Percentiles rank a stretch among this genome's conserved stretches.
Conservation (phyloP, 2,113 vertebrate species). For the Scatophagus argus region DNA sequence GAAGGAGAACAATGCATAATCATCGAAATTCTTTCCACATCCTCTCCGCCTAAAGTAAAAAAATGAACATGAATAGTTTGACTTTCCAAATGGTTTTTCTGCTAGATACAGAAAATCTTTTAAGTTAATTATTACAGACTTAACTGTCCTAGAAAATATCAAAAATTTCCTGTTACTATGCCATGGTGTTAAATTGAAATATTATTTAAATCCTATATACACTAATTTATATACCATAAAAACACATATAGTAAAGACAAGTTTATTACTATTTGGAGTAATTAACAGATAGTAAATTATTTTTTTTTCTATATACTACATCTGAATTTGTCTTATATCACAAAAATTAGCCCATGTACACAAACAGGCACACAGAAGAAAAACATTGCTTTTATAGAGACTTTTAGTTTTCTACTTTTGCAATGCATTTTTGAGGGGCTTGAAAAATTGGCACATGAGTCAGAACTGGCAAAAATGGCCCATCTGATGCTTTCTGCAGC, state of each 20-base stretch:
- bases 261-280: no score
- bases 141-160: not conserved
- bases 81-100: not conserved
- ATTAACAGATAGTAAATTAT: no score
- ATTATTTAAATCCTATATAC: not conserved
- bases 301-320: not conserved
- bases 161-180: not conserved
- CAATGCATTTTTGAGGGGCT: no score
- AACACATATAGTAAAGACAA: not conserved
- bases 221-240: not conserved
- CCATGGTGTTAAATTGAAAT: not conserved
- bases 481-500: no score
- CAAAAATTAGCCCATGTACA: not conserved
- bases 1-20: conserved; percentile 94
- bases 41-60: conserved; percentile 77
- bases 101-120: not conserved
- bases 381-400: no score
- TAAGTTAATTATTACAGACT: not conserved
- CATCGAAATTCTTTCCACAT: conserved; percentile 87
- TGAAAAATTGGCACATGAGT: no score
- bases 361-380: not conserved
- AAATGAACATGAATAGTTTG: not conserved
- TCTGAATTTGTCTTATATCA: not conserved
- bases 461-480: no score
- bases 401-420: no score